phyloP scores from a whole-genome alignment of 2,888 invertebrate species.

The Ormyrus thymus region DNA sequence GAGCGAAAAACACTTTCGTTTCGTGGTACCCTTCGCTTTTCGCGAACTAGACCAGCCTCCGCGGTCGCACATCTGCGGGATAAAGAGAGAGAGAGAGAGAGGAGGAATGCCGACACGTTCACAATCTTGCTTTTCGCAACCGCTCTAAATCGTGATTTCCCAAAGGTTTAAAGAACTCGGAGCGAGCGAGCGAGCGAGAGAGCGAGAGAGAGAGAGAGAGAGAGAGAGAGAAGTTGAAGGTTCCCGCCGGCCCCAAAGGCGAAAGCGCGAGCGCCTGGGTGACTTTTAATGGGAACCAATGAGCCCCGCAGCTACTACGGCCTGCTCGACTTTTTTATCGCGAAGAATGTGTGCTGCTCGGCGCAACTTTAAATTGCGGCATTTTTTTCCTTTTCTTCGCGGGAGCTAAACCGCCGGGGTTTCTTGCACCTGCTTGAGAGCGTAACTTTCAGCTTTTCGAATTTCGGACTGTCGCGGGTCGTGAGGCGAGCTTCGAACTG shows the following conservation, averaged over 20 bases:
- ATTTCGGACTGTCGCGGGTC: no score
- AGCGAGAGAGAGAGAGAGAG: slow-evolving; percentile 22
- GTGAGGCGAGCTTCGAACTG: no score
- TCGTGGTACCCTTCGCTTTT: slow-evolving; percentile 16
- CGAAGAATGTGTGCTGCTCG: slow-evolving; percentile 21
- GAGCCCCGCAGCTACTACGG: neutral
- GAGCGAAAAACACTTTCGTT: slow-evolving; percentile 40
- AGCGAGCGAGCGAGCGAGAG: neutral
- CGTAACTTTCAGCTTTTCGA: no score
- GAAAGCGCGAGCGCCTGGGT: slow-evolving; percentile 8
- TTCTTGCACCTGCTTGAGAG: slow-evolving; percentile 1
- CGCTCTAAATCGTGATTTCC: slow-evolving; percentile 67
- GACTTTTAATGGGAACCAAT: slow-evolving; percentile 47
- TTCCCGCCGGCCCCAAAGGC: slow-evolving; percentile 22
- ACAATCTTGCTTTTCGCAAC: slow-evolving; percentile 62
- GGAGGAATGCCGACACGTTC: slow-evolving; percentile 3
- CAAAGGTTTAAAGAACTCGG: slow-evolving; percentile 64
- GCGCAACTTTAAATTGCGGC: neutral
- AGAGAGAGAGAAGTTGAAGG: slow-evolving; percentile 35
- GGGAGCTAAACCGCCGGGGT: neutral
- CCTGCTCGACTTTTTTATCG: slow-evolving; percentile 27
- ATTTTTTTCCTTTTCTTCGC: slow-evolving; percentile 8
- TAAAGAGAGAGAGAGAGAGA: neutral
- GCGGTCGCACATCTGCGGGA: neutral
- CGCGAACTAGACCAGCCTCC: neutral